phyloP scores from a whole-genome alignment of 2,888 invertebrate species.

The Gastracanthus pulcherrimus region DNA sequence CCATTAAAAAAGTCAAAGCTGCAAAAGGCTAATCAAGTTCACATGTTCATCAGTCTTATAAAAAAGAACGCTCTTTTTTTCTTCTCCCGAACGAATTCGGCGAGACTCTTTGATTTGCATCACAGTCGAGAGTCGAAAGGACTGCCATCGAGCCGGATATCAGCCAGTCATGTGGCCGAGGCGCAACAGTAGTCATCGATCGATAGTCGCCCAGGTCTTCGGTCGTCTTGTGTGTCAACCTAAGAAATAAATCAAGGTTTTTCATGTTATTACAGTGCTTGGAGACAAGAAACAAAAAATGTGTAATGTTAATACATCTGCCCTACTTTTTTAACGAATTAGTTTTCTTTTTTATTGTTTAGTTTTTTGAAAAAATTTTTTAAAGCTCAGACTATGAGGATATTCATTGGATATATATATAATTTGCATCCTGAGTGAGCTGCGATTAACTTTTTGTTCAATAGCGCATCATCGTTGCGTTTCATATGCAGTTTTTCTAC shows the following conservation, averaged over 20 bases:
- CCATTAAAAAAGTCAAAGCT: no score
- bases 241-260: constrained; percentile 44
- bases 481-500: no score
- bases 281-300: neutral
- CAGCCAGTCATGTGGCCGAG: constrained; percentile 14
- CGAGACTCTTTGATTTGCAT: neutral
- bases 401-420: constrained; percentile 23
- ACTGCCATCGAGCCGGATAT: neutral
- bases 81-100: no score
- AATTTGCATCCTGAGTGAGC: neutral
- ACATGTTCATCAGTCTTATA: constrained; percentile 21
- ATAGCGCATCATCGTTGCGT: constrained; percentile 23
- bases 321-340: constrained; percentile 28
- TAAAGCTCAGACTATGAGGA: constrained; percentile 46
- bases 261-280: neutral
- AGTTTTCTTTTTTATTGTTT: constrained; percentile 5
- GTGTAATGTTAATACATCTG: constrained; percentile 29
- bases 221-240: constrained; percentile 34
- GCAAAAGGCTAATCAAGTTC: no score
- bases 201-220: neutral
- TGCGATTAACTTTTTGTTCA: constrained; percentile 6
- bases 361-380: constrained; percentile 19
- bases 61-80: no score
- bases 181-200: neutral
- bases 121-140: constrained; percentile 3